Evolutionary conservation across 2,888 invertebrate species (phyloP).

Genomic region (Entomobrya multifasciata): DNA sequence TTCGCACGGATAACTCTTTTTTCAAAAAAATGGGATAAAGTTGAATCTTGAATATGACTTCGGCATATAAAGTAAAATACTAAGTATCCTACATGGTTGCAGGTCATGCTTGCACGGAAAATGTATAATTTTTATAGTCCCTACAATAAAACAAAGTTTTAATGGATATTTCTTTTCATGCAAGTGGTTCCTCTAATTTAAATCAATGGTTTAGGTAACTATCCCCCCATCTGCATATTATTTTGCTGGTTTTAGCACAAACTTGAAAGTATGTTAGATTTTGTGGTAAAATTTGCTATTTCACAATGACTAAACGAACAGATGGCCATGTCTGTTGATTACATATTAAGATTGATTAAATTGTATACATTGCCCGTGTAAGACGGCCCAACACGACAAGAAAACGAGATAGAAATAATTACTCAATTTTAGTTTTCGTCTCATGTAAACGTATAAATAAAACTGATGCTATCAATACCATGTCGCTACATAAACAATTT

Average conservation of each 20-base stretch:
- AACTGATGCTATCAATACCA: not conserved
- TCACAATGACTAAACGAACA: not conserved
- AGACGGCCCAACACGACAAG: not conserved
- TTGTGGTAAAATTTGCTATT: not conserved
- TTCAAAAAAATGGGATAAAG: too few species aligned
- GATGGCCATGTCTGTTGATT: not conserved
- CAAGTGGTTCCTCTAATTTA: not conserved
- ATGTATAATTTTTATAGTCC: not conserved
- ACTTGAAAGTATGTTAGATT: too few species aligned
- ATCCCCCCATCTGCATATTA: not conserved
- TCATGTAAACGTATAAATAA: not conserved
- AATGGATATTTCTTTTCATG: constrained; percentile 6
- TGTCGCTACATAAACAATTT: not conserved
- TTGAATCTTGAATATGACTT: not conserved
- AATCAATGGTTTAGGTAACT: constrained; percentile 21
- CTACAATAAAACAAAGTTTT: constrained; percentile 12
- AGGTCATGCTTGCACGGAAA: not conserved
- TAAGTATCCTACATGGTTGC: too few species aligned
- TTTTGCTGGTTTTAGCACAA: not conserved
- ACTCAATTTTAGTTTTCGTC: not conserved
- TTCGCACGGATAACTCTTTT: not conserved
- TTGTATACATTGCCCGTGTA: not conserved
- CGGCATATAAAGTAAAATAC: too few species aligned
- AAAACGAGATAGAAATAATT: constrained; percentile 16
- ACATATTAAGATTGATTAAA: not conserved